phyloP scores from a whole-genome alignment of 2,888 invertebrate genomes.

The Lacanobia oleracea region DNA sequence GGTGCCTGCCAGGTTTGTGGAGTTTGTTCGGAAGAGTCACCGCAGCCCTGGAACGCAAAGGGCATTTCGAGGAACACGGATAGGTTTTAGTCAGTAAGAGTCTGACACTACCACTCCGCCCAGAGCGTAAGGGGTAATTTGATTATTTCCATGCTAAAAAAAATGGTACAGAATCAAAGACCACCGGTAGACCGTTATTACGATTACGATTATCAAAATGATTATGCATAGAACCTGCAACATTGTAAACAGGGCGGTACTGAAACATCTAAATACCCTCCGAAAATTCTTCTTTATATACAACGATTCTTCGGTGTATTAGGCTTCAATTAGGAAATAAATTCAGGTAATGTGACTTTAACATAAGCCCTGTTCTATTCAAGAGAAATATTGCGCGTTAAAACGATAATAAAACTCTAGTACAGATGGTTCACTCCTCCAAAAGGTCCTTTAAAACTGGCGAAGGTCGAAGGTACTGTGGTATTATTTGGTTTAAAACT shows the following conservation, averaged over 20 bases:
- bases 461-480: slow-evolving; percentile 42
- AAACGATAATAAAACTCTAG: slow-evolving; percentile 42
- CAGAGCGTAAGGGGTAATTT: too few relatives aligned
- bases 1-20: too few relatives aligned
- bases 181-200: too few relatives aligned
- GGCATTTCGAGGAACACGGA: too few relatives aligned
- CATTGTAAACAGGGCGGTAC: neutral
- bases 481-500: slow-evolving; percentile 28
- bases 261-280: neutral
- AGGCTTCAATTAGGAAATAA: slow-evolving; percentile 38
- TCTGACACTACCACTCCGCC: too few relatives aligned
- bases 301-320: neutral
- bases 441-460: slow-evolving; percentile 41
- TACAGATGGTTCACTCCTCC: slow-evolving; percentile 30
- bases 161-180: too few relatives aligned
- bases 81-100: too few relatives aligned
- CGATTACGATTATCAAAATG: neutral
- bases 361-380: slow-evolving; percentile 23
- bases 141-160: too few relatives aligned
- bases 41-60: too few relatives aligned
- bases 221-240: neutral
- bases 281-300: neutral
- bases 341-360: slow-evolving; percentile 41
- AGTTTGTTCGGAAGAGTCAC: too few relatives aligned
- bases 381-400: slow-evolving; percentile 43